Conservation (phyloP, 2,888 invertebrate species). For the Zhuqinia jingwanae region DNA sequence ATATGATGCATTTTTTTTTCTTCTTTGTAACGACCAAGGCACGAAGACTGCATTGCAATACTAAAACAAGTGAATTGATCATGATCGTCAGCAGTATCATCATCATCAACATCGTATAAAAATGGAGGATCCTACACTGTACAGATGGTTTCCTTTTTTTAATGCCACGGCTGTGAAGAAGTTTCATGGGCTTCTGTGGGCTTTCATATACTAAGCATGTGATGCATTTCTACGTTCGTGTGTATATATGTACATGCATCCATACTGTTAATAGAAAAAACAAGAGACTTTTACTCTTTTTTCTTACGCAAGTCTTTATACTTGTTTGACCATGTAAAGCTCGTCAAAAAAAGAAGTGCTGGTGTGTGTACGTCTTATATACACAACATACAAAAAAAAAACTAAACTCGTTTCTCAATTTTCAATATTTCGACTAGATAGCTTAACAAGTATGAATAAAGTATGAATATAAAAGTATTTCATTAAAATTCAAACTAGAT, state of each 20-base stretch:
- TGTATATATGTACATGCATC: too few species aligned
- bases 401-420: slow-evolving; percentile 63
- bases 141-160: slow-evolving; percentile 67
- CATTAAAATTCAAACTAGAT: slow-evolving; percentile 71
- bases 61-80: slow-evolving; percentile 22
- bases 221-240: too few species aligned
- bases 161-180: slow-evolving; percentile 36
- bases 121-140: slow-evolving; percentile 51
- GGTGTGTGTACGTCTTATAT: slow-evolving; percentile 1
- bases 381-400: slow-evolving; percentile 24
- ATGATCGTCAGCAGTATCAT: neutral
- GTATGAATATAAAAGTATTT: slow-evolving; percentile 46
- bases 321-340: slow-evolving; percentile 40
- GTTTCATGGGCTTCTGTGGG: slow-evolving; percentile 63
- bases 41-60: slow-evolving; percentile 20
- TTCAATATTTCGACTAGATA: slow-evolving; percentile 18
- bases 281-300: slow-evolving; percentile 25
- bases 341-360: slow-evolving; percentile 22
- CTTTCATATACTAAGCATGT: too few species aligned
- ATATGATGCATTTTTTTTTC: slow-evolving; percentile 26
- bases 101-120: slow-evolving; percentile 20
- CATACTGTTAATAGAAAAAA: slow-evolving; percentile 44
- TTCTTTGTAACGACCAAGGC: slow-evolving; percentile 23
- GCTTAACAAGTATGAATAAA: neutral
- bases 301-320: slow-evolving; percentile 34